phyloP scores from a whole-genome alignment of 2,113 vertebrate genomes.

The Ciconia stormi region DNA sequence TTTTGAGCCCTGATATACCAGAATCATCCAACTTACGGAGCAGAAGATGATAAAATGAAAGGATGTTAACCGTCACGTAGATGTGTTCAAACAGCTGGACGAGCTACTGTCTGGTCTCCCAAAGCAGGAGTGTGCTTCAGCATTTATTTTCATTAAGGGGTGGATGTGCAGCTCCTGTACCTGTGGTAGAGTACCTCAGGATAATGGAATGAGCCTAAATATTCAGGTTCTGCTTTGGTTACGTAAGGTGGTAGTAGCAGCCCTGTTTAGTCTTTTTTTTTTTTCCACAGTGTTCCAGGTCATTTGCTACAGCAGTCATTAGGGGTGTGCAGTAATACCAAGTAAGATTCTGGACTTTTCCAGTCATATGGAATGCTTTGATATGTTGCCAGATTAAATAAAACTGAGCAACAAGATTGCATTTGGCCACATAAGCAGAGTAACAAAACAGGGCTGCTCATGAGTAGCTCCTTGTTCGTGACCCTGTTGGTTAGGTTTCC shows the following conservation, averaged over 20 bases:
- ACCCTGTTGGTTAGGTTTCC: not conserved
- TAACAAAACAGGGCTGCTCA: not conserved
- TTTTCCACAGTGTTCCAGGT: not conserved
- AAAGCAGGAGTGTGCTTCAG: not conserved
- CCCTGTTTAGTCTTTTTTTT: not conserved
- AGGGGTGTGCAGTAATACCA: not conserved
- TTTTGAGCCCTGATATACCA: not conserved
- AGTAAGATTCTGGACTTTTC: not conserved
- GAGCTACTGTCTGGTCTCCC: not conserved
- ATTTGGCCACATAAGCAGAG: not conserved
- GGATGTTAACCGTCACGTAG: not conserved
- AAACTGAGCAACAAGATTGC: not conserved
- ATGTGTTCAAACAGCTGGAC: not conserved
- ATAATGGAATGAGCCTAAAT: not conserved
- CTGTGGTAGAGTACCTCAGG: not conserved
- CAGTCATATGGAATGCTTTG: not conserved
- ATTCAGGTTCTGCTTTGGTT: not conserved
- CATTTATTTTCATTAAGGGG: not conserved
- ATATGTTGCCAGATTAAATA: not conserved
- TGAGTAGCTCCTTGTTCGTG: not conserved
- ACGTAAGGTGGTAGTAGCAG: not conserved
- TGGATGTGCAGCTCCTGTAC: not conserved
- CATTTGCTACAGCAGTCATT: not conserved
- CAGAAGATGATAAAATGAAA: not conserved
- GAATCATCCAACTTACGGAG: not conserved